These are phyloP conservation scores for Willowsia nigromaculata DNA, from an alignment of 2,888 invertebrate genomes.

Conservation along the genomic window DNA sequence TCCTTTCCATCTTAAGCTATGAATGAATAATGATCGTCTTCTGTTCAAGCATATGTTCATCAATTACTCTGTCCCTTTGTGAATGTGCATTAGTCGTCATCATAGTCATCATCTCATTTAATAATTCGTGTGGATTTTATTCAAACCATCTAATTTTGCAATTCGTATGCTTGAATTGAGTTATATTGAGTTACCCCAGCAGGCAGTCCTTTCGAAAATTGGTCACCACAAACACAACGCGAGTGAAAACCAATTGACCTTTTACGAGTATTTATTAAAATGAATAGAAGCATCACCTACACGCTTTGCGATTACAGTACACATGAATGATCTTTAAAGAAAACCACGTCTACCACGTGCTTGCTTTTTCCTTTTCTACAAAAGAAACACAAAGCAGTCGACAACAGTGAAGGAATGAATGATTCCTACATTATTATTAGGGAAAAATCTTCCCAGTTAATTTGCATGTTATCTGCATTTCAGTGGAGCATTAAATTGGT, in stretches of 20 bases:
- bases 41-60: constrained; percentile 64
- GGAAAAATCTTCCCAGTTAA: constrained; percentile 2
- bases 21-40: constrained; percentile 71
- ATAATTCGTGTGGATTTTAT: constrained; percentile 65
- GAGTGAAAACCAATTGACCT: constrained; percentile 51
- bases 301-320: background rate
- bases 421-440: background rate
- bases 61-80: constrained; percentile 64
- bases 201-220: background rate
- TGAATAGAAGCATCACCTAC: background rate
- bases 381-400: background rate
- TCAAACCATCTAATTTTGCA: constrained; percentile 68
- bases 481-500: constrained; percentile 60
- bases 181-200: constrained; percentile 49
- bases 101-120: constrained; percentile 69
- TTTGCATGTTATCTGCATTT: constrained; percentile 64
- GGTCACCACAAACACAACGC: constrained; percentile 26
- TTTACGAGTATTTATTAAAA: background rate
- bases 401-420: background rate
- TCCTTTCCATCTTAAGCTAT: constrained; percentile 46
- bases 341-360: background rate
- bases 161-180: constrained; percentile 64
- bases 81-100: constrained; percentile 64
- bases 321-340: background rate
- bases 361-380: background rate